Conservation (phyloP, 2,113 vertebrate species). For the Etia nguti region DNA sequence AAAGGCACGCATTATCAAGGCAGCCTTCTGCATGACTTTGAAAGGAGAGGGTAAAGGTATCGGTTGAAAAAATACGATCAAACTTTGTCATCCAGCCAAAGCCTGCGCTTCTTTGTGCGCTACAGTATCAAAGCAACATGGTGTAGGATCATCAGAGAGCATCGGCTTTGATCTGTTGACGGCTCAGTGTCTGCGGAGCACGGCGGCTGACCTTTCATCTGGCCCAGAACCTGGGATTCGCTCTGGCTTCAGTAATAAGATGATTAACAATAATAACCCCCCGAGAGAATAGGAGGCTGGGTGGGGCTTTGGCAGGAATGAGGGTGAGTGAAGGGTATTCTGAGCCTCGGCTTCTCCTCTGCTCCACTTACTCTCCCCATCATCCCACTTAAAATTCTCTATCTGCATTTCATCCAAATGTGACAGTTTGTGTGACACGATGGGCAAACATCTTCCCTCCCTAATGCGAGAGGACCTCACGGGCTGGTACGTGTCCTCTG, state of each 20-base stretch:
- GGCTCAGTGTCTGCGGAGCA: conserved; percentile 46
- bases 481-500: neutral
- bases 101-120: conserved; percentile 36
- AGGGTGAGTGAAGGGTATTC: conserved; percentile 1
- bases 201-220: conserved; percentile 59
- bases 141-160: conserved; percentile 41
- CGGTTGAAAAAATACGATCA: conserved; percentile 52
- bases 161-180: conserved; percentile 63
- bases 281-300: conserved; percentile 10
- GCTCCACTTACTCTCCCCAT: neutral
- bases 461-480: neutral
- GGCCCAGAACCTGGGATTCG: conserved; percentile 45
- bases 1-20: conserved; percentile 24
- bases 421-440: conserved; percentile 33
- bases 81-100: conserved; percentile 58
- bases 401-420: conserved; percentile 26
- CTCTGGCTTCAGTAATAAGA: conserved; percentile 58
- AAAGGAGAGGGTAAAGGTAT: conserved; percentile 40
- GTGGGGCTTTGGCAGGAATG: neutral
- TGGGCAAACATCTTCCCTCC: conserved; percentile 28
- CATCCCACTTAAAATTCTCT: conserved; percentile 43
- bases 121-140: conserved; percentile 62
- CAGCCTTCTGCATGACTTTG: conserved; percentile 11
- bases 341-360: neutral
- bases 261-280: conserved; percentile 68